Evolutionary conservation across 92 coral and sea anemone species (phyloP), one percentile per base, ranked within the genome.

Genomic region (Chrysogorgia sp.): DNA sequence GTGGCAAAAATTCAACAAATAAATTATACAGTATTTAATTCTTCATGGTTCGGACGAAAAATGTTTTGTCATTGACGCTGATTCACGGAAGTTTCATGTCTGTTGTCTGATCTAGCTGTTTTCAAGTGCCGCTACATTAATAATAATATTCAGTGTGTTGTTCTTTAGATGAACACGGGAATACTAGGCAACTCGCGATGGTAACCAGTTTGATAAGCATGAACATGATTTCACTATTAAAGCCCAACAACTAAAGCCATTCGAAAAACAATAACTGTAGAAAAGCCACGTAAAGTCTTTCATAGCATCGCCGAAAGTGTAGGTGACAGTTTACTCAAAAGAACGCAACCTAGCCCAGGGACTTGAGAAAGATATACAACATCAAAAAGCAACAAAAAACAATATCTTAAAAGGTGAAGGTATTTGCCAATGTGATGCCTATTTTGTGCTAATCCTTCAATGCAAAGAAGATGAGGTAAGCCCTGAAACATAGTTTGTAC

Each of bases 401-500:
- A 37, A 1, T 7, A 1, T 0, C 55, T 7, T 17, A 15, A 66
- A 25, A 24, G 20, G 56, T 15, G 17, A 21, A 37, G 14, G 14
- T n/a, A n/a, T 34, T n/a, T 40, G 53, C 74, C 17, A 21, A 34
- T n/a, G n/a, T 66, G 74, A 66, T 41, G 50, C 74, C 14, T 66
- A 66, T 40, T 66, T 34, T 66, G 74, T 53, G 20, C 25, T 66
- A 17, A 66, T 66, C 32, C 29, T 66, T 7, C 74, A 85, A 70
- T 70, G 85, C 75, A 85, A 85, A 56, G 85, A 85, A 67, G 78
- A 85, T 24, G 78, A 81, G 43, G 76, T 63, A 43, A 59, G 24
- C 28, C 64, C 62, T 29, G 80, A 40, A 62, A 79, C 84, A 23
- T 63, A 84, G 24, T 79, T 25, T 47, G 81, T 82, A 45, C 58